Percentiles rank a stretch among this genome's conserved stretches.
These are phyloP conservation scores for Spilarctia lutea DNA, from an alignment of 2,888 invertebrate species.

Conservation along the genomic window DNA sequence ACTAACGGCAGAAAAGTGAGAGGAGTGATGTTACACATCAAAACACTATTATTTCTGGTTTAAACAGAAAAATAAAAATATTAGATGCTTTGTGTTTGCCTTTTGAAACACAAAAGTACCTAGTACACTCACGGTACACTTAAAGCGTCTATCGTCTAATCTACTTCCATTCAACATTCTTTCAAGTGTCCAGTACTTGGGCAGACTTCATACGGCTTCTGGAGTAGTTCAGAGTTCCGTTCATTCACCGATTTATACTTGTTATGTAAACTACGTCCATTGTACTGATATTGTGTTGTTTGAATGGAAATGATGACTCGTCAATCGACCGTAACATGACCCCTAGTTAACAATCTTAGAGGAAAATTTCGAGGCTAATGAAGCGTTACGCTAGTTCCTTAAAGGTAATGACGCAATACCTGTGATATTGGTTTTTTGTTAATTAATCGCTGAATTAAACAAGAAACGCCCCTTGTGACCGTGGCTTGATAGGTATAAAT, in stretches of 20 bases:
- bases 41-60: too few species aligned
- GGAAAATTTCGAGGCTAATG: slow-evolving; percentile 28
- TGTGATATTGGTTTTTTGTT: slow-evolving; percentile 8
- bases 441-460: slow-evolving; percentile 6
- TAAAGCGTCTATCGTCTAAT: slow-evolving; percentile 9
- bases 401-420: slow-evolving; percentile 25
- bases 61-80: too few species aligned
- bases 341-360: slow-evolving; percentile 27
- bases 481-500: background rate
- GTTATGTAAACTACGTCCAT: slow-evolving; percentile 51
- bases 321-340: slow-evolving; percentile 44
- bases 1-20: too few species aligned
- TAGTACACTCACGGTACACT: slow-evolving; percentile 24
- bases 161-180: slow-evolving; percentile 14
- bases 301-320: slow-evolving; percentile 43
- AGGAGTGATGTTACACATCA: too few species aligned
- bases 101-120: too few species aligned
- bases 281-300: slow-evolving; percentile 44
- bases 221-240: slow-evolving; percentile 39
- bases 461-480: background rate
- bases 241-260: slow-evolving; percentile 51
- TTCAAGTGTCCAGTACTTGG: slow-evolving; percentile 15
- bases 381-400: slow-evolving; percentile 34
- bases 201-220: slow-evolving; percentile 52
- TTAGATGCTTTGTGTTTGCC: too few species aligned